phyloP scores from a whole-genome alignment of 2,888 invertebrate genomes.

The Hoplodrina blanda region DNA sequence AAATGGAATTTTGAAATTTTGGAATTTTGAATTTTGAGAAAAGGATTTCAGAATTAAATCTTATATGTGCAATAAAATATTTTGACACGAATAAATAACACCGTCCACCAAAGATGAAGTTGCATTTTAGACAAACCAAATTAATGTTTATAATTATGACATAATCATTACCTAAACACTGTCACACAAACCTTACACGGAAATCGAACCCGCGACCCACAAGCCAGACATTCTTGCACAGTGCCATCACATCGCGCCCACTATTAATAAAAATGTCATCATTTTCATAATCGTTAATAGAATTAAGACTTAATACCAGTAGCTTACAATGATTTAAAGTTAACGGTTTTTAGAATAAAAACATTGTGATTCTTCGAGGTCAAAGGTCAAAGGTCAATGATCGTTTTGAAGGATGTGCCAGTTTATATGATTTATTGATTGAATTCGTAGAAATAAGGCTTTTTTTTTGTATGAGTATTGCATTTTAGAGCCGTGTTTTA shows the following conservation, averaged over 20 bases:
- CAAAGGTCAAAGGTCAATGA: conserved; percentile 49
- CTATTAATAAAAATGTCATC: conserved; percentile 52
- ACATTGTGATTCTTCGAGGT: conserved; percentile 46
- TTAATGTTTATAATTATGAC: conserved; percentile 7
- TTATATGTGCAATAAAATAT: too few species aligned
- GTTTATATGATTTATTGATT: conserved; percentile 46
- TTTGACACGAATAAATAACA: too few species aligned
- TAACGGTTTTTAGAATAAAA: conserved; percentile 52
- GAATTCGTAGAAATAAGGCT: not conserved
- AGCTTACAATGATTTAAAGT: conserved; percentile 46
- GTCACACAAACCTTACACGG: conserved; percentile 12
- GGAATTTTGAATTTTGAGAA: too few species aligned
- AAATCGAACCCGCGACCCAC: conserved; percentile 39
- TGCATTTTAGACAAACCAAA: not conserved
- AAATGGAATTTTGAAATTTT: too few species aligned
- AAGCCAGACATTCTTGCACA: conserved; percentile 25
- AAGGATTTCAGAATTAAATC: too few species aligned
- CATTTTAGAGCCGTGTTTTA: conserved; percentile 5
- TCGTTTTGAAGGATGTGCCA: conserved; percentile 49
- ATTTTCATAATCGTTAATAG: conserved; percentile 27
- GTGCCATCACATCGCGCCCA: conserved; percentile 24
- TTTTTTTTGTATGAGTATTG: conserved; percentile 4
- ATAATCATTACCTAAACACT: conserved; percentile 20
- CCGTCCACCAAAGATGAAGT: not conserved
- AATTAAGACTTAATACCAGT: conserved; percentile 52